Percentiles rank a stretch among this genome's conserved stretches.
Conservation (phyloP, 2,113 vertebrate genomes). For the Brienomyrus brachyistius region DNA sequence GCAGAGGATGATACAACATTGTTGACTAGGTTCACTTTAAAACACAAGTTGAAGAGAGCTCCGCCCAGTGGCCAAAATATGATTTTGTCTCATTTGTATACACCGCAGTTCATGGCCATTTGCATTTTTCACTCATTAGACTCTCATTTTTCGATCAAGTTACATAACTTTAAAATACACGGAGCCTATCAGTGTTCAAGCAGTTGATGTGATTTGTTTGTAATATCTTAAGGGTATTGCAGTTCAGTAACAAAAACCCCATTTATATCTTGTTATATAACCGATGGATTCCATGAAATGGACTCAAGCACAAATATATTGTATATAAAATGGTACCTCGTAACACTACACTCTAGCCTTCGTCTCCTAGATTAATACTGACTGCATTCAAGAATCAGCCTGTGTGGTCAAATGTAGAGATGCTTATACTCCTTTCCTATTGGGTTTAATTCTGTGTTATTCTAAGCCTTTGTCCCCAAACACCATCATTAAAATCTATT, state of each 20-base stretch:
- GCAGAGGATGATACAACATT: not conserved
- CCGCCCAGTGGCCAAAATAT: conserved; percentile 30
- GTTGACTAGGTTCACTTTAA: not conserved
- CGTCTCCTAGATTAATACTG: not conserved
- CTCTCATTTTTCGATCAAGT: not conserved
- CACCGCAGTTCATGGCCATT: not conserved
- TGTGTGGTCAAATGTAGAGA: not conserved
- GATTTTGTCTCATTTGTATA: not conserved
- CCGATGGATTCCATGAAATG: not conserved
- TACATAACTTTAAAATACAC: not conserved
- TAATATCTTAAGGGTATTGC: not conserved
- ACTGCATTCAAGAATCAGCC: not conserved
- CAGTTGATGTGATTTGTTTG: not conserved
- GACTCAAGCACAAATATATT: not conserved
- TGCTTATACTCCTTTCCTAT: not conserved
- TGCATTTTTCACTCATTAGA: not conserved
- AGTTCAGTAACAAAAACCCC: not conserved
- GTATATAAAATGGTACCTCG: not conserved
- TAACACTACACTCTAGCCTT: not conserved
- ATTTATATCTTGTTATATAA: not conserved
- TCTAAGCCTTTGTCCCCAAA: not conserved
- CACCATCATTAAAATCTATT: not conserved
- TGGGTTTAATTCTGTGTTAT: not conserved
- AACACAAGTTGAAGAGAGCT: conserved; percentile 16
- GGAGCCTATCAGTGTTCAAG: not conserved